These are phyloP conservation scores for Glaucopsyche alexis DNA, from an alignment of 2,888 invertebrate species.

Conservation along the genomic window DNA sequence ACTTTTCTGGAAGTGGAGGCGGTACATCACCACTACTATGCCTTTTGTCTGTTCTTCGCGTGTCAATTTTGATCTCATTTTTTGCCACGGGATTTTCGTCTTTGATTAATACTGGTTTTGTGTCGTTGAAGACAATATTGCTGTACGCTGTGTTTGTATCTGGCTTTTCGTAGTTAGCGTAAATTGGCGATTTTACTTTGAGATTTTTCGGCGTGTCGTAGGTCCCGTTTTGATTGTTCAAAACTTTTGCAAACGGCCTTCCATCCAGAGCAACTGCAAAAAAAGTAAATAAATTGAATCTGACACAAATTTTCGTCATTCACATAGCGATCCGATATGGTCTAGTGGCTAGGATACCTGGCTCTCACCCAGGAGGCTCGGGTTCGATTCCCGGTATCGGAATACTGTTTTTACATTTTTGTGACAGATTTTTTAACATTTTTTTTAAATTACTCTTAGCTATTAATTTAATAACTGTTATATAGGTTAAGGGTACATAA, in stretches of 20 bases:
- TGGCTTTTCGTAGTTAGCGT: slow-evolving; percentile 63
- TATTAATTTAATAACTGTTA: too few species aligned
- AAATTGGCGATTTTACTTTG: slow-evolving; percentile 57
- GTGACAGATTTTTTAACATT: neutral
- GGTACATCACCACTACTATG: slow-evolving; percentile 59
- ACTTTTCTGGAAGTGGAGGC: slow-evolving; percentile 61
- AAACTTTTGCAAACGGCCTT: slow-evolving; percentile 59
- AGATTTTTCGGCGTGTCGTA: slow-evolving; percentile 53
- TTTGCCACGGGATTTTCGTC: slow-evolving; percentile 60
- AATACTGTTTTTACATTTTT: slow-evolving; percentile 54
- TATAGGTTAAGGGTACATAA: too few species aligned
- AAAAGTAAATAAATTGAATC: slow-evolving; percentile 33
- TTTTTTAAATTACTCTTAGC: too few species aligned
- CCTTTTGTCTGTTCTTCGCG: slow-evolving; percentile 43
- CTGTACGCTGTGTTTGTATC: slow-evolving; percentile 51
- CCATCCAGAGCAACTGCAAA: slow-evolving; percentile 71
- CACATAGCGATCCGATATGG: slow-evolving; percentile 68
- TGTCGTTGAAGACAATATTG: slow-evolving; percentile 61
- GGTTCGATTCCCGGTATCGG: slow-evolving; percentile 85
- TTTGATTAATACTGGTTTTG: slow-evolving; percentile 53
- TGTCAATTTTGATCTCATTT: slow-evolving; percentile 42
- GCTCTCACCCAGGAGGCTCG: slow-evolving; percentile 86
- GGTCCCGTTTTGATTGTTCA: slow-evolving; percentile 51
- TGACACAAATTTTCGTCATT: neutral
- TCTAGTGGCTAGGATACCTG: slow-evolving; percentile 85